Evolutionary conservation across 2,113 vertebrate genomes (phyloP).

Genomic region (Microcebus murinus): DNA sequence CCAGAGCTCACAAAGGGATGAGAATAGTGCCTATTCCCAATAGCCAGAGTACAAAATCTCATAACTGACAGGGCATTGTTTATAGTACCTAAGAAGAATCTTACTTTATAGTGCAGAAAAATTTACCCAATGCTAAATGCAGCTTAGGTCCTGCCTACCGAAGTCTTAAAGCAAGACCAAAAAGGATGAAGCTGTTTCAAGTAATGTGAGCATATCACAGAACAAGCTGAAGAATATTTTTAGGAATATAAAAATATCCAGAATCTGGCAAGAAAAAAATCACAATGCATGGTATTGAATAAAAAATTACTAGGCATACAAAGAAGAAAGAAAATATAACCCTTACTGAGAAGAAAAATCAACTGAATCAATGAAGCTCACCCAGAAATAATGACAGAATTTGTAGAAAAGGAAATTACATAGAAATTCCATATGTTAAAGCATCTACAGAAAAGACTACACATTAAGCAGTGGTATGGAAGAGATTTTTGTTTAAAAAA

Average conservation of each 20-base stretch:
- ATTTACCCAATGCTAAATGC: not conserved
- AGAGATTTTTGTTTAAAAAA: not conserved
- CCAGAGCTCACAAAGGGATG: not conserved
- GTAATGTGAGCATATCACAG: not conserved
- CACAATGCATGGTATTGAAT: not conserved
- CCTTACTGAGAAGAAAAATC: not conserved
- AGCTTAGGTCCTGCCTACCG: not conserved
- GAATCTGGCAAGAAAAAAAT: not conserved
- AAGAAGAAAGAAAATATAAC: not conserved
- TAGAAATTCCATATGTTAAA: not conserved
- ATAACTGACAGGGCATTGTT: not conserved
- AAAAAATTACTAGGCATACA: not conserved
- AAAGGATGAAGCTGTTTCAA: not conserved
- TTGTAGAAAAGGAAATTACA: not conserved
- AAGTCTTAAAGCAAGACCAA: not conserved
- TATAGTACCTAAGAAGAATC: not conserved
- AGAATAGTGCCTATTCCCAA: not conserved
- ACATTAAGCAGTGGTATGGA: not conserved
- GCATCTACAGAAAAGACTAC: not conserved
- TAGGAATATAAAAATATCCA: not conserved
- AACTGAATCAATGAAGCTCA: not conserved
- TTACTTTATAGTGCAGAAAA: not conserved
- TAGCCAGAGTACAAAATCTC: not conserved
- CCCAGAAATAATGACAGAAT: not conserved
- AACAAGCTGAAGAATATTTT: not conserved